These are phyloP conservation scores for Caenorhabditis elegans DNA, from an alignment of 1,140 invertebrate genomes.

Conservation along the genomic window DNA sequence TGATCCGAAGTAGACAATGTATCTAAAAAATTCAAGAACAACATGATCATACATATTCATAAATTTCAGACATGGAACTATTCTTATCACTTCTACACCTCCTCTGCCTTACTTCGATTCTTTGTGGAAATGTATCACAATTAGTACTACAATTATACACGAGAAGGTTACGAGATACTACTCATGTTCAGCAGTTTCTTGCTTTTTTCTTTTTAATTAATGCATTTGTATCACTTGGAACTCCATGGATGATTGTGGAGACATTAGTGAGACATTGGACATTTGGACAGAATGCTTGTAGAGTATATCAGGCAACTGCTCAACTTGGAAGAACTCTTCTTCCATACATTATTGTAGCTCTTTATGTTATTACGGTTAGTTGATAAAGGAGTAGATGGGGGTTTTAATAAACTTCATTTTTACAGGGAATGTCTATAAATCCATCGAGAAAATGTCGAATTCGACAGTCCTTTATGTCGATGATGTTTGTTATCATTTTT, in stretches of 20 bases:
- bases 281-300: background rate
- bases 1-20: too few relatives aligned
- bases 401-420: background rate
- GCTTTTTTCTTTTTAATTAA: background rate
- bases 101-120: background rate
- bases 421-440: background rate
- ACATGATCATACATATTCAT: too few relatives aligned
- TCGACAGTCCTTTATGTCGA: background rate
- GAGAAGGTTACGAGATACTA: background rate
- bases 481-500: background rate
- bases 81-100: background rate
- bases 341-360: background rate
- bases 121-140: background rate
- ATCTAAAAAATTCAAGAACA: too few relatives aligned
- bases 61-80: constrained; percentile 6
- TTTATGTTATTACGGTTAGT: background rate
- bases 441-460: background rate
- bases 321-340: background rate
- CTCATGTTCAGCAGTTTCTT: background rate
- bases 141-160: background rate
- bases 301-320: background rate
- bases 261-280: background rate
- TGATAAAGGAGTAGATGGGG: too few relatives aligned
- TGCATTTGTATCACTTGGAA: constrained; percentile 22
- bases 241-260: background rate